Evolutionary conservation across 2,113 vertebrate species (phyloP).

Genomic region (Neogale vison): DNA sequence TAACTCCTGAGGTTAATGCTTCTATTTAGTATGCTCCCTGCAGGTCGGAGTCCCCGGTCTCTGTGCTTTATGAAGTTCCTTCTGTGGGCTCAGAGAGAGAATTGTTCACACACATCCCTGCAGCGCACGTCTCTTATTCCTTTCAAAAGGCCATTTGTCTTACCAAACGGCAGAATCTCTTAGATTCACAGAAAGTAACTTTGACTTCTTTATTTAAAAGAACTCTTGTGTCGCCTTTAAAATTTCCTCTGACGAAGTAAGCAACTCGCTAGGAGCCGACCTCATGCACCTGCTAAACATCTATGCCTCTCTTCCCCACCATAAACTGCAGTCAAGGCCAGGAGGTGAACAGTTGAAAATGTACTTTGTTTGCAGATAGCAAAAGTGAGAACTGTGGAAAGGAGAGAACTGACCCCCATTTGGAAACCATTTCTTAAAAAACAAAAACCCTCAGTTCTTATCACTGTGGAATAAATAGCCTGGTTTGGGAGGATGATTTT

Average conservation of each 20-base stretch:
- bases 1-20: not conserved
- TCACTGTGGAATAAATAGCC: not conserved
- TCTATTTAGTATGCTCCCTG: not conserved
- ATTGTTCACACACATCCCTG: not conserved
- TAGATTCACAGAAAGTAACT: not conserved
- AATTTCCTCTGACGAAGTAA: not conserved
- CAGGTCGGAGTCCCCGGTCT: not conserved
- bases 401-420: not conserved
- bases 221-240: not conserved
- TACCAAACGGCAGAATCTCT: not conserved
- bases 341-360: not conserved
- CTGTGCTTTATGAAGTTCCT: not conserved
- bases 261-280: not conserved
- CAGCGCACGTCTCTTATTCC: not conserved
- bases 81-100: not conserved
- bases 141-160: conserved; percentile 51
- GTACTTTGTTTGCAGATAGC: not conserved
- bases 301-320: not conserved
- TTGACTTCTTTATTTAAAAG: conserved; percentile 15
- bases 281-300: not conserved
- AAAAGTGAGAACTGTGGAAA: not conserved
- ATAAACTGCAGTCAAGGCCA: not conserved
- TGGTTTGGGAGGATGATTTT: not conserved
- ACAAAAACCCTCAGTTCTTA: not conserved
- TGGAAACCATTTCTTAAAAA: not conserved